phyloP scores from a whole-genome alignment of 23 tunicate species.

The Styela clava region DNA sequence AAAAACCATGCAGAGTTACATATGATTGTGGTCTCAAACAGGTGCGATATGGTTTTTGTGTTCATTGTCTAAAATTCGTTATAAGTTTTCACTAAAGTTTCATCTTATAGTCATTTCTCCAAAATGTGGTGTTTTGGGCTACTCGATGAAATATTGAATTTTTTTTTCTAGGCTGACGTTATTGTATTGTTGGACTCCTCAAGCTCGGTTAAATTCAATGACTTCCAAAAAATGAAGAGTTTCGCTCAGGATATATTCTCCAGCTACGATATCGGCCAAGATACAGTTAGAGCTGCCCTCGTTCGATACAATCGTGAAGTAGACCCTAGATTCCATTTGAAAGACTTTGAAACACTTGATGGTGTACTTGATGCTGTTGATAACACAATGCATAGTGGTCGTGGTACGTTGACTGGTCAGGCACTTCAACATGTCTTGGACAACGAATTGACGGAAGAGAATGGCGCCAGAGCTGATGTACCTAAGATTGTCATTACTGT shows the following conservation, averaged over 20 bases:
- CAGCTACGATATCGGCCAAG: conserved; percentile 58
- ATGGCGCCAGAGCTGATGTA: conserved; percentile 66
- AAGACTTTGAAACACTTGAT: conserved; percentile 19
- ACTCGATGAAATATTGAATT: no score
- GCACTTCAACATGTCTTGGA: conserved; percentile 70
- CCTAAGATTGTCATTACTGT: conserved; percentile 71
- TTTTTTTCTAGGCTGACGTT: conserved; percentile 70
- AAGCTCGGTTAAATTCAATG: conserved; percentile 85
- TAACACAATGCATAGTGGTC: conserved; percentile 65
- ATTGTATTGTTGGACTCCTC: conserved; percentile 83
- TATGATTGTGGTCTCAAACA: conserved; percentile 31
- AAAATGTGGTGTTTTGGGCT: neutral
- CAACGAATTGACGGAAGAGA: conserved; percentile 26
- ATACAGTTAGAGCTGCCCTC: conserved; percentile 69
- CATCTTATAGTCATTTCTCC: no score
- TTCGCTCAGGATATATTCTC: conserved; percentile 49
- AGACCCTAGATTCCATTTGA: conserved; percentile 60
- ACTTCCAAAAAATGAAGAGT: conserved; percentile 82
- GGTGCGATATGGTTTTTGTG: conserved; percentile 29
- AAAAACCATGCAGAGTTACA: conserved; percentile 63
- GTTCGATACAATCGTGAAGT: conserved; percentile 78
- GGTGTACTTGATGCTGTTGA: conserved; percentile 71
- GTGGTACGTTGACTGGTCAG: conserved; percentile 78
- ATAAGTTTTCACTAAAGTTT: no score
- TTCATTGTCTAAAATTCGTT: no score